Evolutionary conservation across 2,113 vertebrate genomes (phyloP).

Genomic region (Heptranchias perlo): DNA sequence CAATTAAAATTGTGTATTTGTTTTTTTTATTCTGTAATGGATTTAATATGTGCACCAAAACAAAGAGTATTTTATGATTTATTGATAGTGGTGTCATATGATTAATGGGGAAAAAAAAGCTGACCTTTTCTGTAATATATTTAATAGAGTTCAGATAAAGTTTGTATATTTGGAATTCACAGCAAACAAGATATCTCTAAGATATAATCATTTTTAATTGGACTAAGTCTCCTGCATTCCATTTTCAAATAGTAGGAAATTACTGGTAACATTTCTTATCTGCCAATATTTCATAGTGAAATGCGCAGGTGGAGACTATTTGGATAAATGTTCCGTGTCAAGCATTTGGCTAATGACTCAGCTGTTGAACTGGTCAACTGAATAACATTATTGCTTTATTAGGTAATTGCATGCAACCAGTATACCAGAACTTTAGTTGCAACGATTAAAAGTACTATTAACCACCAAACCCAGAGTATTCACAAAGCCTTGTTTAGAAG

Average conservation of each 20-base stretch:
- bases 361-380: neutral
- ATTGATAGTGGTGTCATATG: neutral
- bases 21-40: neutral
- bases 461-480: neutral
- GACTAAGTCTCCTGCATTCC: neutral
- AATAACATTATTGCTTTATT: slow-evolving; percentile 6
- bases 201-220: slow-evolving; percentile 20
- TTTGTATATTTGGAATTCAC: neutral
- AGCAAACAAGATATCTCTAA: neutral
- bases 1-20: too few relatives aligned
- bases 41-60: neutral
- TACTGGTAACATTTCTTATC: neutral
- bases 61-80: neutral
- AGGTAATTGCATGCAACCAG: neutral
- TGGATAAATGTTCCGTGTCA: neutral
- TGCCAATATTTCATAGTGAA: neutral
- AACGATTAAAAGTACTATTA: neutral
- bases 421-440: neutral
- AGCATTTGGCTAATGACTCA: neutral
- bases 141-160: neutral
- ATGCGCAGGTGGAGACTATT: neutral
- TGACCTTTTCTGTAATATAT: too few relatives aligned
- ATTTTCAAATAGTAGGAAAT: neutral
- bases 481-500: neutral
- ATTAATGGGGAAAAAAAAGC: neutral